Base-by-base conservation (phyloP, 2,888 invertebrate genomes). In the Polydrusus pterygomalis region DNA sequence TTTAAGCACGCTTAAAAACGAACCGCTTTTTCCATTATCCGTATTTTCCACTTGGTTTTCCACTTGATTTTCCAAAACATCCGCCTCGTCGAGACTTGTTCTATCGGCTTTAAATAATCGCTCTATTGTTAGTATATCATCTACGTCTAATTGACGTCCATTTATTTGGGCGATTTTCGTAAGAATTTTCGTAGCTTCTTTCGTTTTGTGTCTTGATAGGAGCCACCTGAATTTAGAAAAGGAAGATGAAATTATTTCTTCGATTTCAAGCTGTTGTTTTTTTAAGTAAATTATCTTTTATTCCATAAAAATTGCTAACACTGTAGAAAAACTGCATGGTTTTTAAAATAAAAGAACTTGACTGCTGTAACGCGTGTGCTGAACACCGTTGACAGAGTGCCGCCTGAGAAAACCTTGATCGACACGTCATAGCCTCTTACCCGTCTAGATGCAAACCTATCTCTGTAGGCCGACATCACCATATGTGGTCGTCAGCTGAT, bases 221-320 rank as follows among this genome's bases (percentile, higher is more conserved):
- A 95, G 88, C 95, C 95, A 95, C 81, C 94, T 90, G 74, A 91
- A 89, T 54, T 11, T 25, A 30, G n/a, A 43, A 43, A 43, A 45
- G 18, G 8, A 20, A 5, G 20, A 6, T 40, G 8, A 2, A 40
- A 40, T n/a, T n/a, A n/a, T n/a, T n/a, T n/a, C n/a, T n/a, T n/a
- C n/a, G n/a, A n/a, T n/a, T n/a, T n/a, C n/a, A n/a, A n/a, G n/a
- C n/a, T n/a, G n/a, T n/a, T n/a, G n/a, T n/a, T n/a, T n/a, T n/a
- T n/a, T n/a, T n/a, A n/a, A n/a, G n/a, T n/a, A n/a, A n/a, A n/a
- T n/a, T n/a, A n/a, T n/a, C n/a, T n/a, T n/a, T n/a, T n/a, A n/a
- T n/a, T n/a, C n/a, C n/a, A n/a, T n/a, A n/a, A n/a, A n/a, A n/a
- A n/a, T n/a, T n/a, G n/a, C n/a, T n/a, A n/a, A n/a, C n/a, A n/a